Base-by-base conservation (phyloP, 92 coral and sea anemone species). In the Blastomussa wellsi region DNA sequence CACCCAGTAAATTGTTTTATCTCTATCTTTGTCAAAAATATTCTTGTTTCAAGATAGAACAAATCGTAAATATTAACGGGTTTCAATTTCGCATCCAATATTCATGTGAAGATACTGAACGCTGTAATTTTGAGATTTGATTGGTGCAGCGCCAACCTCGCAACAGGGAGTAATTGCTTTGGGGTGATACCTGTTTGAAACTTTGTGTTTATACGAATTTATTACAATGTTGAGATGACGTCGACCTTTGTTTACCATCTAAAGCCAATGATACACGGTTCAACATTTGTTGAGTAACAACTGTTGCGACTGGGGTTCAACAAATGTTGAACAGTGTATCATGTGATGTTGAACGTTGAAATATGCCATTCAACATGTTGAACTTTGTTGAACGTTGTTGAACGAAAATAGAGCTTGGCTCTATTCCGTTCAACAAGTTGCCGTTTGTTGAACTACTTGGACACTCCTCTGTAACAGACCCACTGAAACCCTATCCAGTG, bases 11-110 rank as follows among this genome's bases (percentile, higher is more conserved):
- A 28, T 57, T 19, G 26, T 57, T 28, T 57, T 29, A 26, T 26
- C 17, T 57, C 22, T 3, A 57, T 22, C 62, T 55, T 55, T 55
- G 24, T 55, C 29, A 57, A 57, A 42, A 71, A 35, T 26, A 15
- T 64, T 35, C 66, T 53, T 82, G 79, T 33, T 53, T 81, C 6
- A 67, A 42, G 28, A 81, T 41, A 68, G 69, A 47, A 77, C 48
- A 29, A 81, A 35, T 70, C 77, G 53, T 81, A 70, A 81, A 68
- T 69, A 69, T 81, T 70, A 69, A 81, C 85, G 48, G 77, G 67
- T 24, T 51, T 49, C 66, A 51, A 29, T 20, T 26, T 26, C 65
- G 24, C 76, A 69, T 81, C 49, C 41, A 81, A 81, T 48, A 81
- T 81, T 70, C 26, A 81, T 81, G 12, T 31, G 80, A 65, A 33